Evolutionary conservation across 35 echinoderm and acorn worm genomes (phyloP).

Genomic region (Stichopus chloronotus): DNA sequence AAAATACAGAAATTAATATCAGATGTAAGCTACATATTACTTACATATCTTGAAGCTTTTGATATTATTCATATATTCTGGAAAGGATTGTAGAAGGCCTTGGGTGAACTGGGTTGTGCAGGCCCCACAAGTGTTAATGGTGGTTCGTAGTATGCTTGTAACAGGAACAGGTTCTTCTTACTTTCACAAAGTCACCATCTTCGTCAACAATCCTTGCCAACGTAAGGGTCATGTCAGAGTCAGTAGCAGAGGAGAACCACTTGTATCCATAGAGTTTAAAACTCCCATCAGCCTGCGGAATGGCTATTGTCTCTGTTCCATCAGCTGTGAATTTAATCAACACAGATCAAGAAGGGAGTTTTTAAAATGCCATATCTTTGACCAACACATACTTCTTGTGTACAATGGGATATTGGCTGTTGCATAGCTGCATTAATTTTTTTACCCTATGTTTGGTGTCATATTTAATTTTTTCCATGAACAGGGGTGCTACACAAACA

Average conservation of each 20-base stretch:
- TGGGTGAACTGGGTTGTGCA: too few species aligned
- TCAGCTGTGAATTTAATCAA: constrained; percentile 49
- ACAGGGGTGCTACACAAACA: too few species aligned
- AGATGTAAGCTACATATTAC: not conserved
- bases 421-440: too few species aligned
- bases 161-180: not conserved
- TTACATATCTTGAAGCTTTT: not conserved
- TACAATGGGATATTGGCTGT: too few species aligned
- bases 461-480: too few species aligned
- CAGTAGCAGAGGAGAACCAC: constrained; percentile 97
- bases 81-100: too few species aligned
- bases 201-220: constrained; percentile 82
- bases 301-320: constrained; percentile 85
- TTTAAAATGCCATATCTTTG: not conserved
- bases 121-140: too few species aligned
- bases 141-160: not conserved
- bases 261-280: constrained; percentile 90
- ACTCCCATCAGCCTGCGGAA: constrained; percentile 75
- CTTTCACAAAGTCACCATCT: constrained; percentile 15
- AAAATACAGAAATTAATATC: not conserved
- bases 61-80: too few species aligned
- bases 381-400: not conserved
- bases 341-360: not conserved
- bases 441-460: too few species aligned
- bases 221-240: constrained; percentile 79